These are phyloP conservation scores for Caenorhabditis remanei DNA, from an alignment of 1,140 invertebrate genomes.

Conservation along the genomic window DNA sequence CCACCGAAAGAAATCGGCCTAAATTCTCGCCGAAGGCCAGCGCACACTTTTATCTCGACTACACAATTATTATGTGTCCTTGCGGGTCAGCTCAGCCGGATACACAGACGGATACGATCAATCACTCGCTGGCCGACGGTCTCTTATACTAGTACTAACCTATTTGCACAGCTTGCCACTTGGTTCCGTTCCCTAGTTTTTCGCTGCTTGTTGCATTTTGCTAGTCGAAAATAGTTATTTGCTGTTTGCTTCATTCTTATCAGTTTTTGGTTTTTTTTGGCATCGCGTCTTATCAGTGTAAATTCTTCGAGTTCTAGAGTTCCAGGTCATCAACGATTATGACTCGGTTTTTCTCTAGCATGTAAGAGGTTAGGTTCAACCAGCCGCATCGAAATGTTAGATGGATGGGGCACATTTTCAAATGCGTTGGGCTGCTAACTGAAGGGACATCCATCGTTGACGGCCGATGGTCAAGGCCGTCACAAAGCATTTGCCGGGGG, in stretches of 20 bases:
- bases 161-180: constrained; percentile 42
- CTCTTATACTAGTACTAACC: neutral
- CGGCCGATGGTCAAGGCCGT: constrained; percentile 34
- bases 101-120: constrained; percentile 6
- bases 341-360: neutral
- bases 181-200: neutral
- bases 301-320: neutral
- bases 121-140: neutral
- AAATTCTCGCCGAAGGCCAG: constrained; percentile 10
- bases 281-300: neutral
- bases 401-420: constrained; percentile 21
- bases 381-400: neutral
- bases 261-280: neutral
- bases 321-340: neutral
- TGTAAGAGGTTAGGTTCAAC: neutral
- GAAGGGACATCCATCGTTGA: neutral
- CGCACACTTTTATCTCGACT: neutral
- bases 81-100: constrained; percentile 12
- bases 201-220: constrained; percentile 1
- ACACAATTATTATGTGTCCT: constrained; percentile 22
- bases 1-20: too few relatives aligned
- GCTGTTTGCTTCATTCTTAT: constrained; percentile 1
- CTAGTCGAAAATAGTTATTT: neutral
- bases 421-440: neutral
- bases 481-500: constrained; percentile 10